Evolutionary conservation across 2,888 invertebrate genomes (phyloP).

Genomic region (Globia sparganii): DNA sequence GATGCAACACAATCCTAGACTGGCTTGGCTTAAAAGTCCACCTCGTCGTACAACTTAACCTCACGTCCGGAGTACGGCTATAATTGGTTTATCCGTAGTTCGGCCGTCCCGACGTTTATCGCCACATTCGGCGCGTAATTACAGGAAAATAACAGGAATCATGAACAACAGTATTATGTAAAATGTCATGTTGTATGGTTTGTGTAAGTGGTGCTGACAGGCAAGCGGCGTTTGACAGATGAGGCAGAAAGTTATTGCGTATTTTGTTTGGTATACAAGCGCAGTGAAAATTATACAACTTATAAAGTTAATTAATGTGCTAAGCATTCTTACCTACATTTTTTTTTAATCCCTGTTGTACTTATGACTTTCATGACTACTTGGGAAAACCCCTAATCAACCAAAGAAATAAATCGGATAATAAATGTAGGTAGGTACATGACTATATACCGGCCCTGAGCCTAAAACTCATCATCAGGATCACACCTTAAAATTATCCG

Average conservation of each 20-base stretch:
- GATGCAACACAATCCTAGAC: neutral
- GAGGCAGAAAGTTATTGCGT: neutral
- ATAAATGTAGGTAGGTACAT: neutral
- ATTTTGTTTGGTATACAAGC: slow-evolving; percentile 3
- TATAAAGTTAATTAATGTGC: neutral
- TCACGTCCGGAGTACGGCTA: slow-evolving; percentile 23
- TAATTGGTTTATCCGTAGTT: slow-evolving; percentile 59
- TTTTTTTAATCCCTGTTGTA: neutral
- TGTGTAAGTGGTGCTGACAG: slow-evolving; percentile 18
- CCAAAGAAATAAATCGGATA: neutral
- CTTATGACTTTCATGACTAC: neutral
- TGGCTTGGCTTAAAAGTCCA: neutral
- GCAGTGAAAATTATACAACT: neutral
- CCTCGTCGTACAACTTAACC: slow-evolving; percentile 27
- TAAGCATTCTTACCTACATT: neutral
- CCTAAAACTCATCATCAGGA: too few species aligned
- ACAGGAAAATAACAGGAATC: slow-evolving; percentile 41
- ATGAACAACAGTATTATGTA: slow-evolving; percentile 36
- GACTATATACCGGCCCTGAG: neutral
- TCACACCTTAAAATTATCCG: too few species aligned
- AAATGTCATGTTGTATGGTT: slow-evolving; percentile 31
- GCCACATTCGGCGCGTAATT: slow-evolving; percentile 46
- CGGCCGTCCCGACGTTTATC: slow-evolving; percentile 49
- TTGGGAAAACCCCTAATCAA: neutral
- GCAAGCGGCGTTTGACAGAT: slow-evolving; percentile 18